Base-by-base conservation (phyloP, 1,140 invertebrate genomes). In the Drosophila carrolli region DNA sequence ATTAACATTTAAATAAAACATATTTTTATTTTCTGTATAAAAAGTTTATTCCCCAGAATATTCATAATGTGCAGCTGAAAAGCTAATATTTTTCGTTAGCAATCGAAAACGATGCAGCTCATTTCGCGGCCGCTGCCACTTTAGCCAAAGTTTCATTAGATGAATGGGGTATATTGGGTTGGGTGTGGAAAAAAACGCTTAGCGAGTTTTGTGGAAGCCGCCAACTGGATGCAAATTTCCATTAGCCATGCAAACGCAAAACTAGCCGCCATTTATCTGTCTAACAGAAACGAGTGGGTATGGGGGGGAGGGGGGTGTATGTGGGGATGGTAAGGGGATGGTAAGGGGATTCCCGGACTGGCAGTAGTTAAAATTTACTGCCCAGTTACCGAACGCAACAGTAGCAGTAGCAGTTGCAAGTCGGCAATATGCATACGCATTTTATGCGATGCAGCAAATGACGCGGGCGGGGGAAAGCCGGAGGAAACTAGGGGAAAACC, bases 241-340 rank as follows among this genome's bases (percentile, higher is more conserved):
- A 86, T 86, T 86, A 86, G 82, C 82, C 83, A 86, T 88, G 82
- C 83, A 86, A 86, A 86, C 83, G 82, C 78, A 86, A 86, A 86
- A 88, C 82, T 86, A 86, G 82, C 82, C 82, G 79, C 82, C 83
- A 88, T 86, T 86, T 86, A 86, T 86, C 82, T 86, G 82, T 88
- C 82, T 76, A 88, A 88, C 82, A 70, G 81, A 47, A 74, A 48
- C 19, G 29, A 9, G 63, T 16, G 11, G n/a, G 4, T 10, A 13
- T 14, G 9, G 16, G 11, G 27, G 5, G 14, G 5, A 13, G 9
- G 16, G 11, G 27, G 2, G 14, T 3, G 44, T 9, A n/a, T 14
- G 1, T 4, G 27, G 8, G 60, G 60, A 16, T 16, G 44, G 37
- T 29, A 38, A 57, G 27, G 8, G 60, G 60, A 16, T 16, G 44